phyloP scores from a whole-genome alignment of 2,113 vertebrate genomes.

The Myxocyprinus asiaticus region DNA sequence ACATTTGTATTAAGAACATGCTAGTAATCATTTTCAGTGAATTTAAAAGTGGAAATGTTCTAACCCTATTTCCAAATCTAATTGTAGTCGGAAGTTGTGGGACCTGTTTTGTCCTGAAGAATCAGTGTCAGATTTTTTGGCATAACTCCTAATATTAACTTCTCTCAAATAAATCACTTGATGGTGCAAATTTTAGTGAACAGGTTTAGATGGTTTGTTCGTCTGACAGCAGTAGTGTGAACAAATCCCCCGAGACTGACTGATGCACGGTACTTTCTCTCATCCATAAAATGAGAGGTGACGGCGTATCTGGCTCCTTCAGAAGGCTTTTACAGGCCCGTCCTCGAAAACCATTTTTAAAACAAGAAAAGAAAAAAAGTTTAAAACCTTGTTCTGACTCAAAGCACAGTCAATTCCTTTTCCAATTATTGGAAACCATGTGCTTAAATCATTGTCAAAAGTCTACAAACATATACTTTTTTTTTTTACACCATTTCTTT shows the following conservation, averaged over 20 bases:
- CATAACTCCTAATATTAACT: conserved; percentile 34
- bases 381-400: conserved; percentile 3
- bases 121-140: too few species aligned
- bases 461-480: neutral
- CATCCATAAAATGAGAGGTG: conserved; percentile 35
- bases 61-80: too few species aligned
- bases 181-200: conserved; percentile 13
- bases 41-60: too few species aligned
- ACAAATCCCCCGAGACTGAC: conserved; percentile 28
- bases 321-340: conserved; percentile 1
- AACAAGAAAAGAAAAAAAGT: neutral
- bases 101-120: too few species aligned
- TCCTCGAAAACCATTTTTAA: conserved; percentile 13
- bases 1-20: too few species aligned
- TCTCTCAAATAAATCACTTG: conserved; percentile 19
- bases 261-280: conserved; percentile 28
- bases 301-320: conserved; percentile 22
- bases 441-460: neutral
- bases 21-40: too few species aligned
- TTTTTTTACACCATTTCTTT: too few species aligned
- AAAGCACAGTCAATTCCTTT: neutral
- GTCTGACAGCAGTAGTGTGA: conserved; percentile 17
- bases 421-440: neutral
- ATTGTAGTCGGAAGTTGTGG: too few species aligned
- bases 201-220: conserved; percentile 13